Conservation (phyloP, 2,797 vertebrate genomes). For the Natrix natrix region DNA sequence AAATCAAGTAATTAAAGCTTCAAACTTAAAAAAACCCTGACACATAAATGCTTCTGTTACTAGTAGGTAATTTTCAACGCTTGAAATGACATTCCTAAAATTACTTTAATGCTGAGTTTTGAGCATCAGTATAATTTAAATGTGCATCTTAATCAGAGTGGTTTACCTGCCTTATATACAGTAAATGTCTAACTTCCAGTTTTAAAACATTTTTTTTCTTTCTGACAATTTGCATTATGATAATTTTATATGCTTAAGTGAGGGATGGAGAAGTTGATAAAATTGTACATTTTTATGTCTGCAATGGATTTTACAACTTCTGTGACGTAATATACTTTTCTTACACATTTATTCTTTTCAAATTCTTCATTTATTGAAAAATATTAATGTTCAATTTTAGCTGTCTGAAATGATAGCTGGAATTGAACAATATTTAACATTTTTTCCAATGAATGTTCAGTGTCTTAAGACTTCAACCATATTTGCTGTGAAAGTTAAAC, state of each 20-base stretch:
- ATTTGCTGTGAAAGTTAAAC: neutral
- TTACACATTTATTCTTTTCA: neutral
- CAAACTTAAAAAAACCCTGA: neutral
- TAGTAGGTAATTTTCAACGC: conserved; percentile 29
- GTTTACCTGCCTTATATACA: conserved; percentile 9
- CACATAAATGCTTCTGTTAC: conserved; percentile 7
- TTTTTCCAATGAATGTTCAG: neutral
- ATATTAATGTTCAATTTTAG: neutral
- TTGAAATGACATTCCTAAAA: conserved; percentile 36
- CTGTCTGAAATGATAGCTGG: neutral
- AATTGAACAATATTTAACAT: neutral
- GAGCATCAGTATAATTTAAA: conserved; percentile 27
- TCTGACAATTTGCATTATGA: conserved; percentile 18
- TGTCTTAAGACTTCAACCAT: neutral
- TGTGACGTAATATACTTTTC: neutral
- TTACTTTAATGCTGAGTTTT: conserved; percentile 17
- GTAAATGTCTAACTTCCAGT: conserved; percentile 4
- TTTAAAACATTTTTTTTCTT: conserved; percentile 11
- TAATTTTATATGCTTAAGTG: conserved; percentile 21
- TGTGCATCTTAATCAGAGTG: conserved; percentile 22
- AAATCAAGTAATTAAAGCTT: conserved; percentile 8
- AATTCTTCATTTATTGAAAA: neutral
- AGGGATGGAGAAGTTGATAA: neutral
- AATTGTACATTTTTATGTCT: neutral
- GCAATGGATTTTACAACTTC: neutral